Percentiles rank a stretch among this genome's conserved stretches.
phyloP scores from a whole-genome alignment of 1,140 invertebrate species.

The Caligus rogercresseyi region DNA sequence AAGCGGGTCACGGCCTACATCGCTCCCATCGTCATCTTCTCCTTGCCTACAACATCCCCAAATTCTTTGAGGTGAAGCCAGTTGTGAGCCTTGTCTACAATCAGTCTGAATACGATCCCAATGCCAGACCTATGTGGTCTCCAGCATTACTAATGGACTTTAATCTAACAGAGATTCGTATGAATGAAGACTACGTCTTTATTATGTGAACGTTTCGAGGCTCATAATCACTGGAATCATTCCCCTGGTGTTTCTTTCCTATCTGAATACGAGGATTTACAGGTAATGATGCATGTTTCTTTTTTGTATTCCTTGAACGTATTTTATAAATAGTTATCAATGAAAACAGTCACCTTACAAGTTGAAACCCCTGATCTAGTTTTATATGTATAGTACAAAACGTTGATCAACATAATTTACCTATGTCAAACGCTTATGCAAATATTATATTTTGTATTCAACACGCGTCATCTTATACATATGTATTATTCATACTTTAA shows the following conservation, averaged over 20 bases:
- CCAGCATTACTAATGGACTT: neutral
- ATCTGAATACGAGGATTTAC: slow-evolving; percentile 8
- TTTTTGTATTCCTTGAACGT: no score
- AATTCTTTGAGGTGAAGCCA: slow-evolving; percentile 10
- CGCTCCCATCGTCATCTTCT: slow-evolving; percentile 1
- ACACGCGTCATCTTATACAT: no score
- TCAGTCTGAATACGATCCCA: neutral
- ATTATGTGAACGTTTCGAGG: slow-evolving; percentile 7
- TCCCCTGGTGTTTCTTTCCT: neutral
- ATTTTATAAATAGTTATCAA: no score
- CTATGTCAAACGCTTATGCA: no score
- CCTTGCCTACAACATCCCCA: slow-evolving; percentile 5
- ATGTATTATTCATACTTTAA: no score
- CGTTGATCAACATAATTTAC: no score
- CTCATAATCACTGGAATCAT: slow-evolving; percentile 12
- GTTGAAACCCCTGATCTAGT: no score
- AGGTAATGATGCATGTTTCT: no score
- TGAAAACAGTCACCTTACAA: no score
- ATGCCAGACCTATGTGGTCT: neutral
- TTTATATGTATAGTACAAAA: no score
- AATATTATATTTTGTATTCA: no score
- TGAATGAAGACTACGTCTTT: slow-evolving; percentile 13
- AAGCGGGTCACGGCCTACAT: slow-evolving; percentile 1
- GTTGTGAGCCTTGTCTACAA: neutral
- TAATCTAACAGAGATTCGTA: neutral